Evolutionary conservation across 2,797 vertebrate species (phyloP).

Genomic region (Limosa lapponica): DNA sequence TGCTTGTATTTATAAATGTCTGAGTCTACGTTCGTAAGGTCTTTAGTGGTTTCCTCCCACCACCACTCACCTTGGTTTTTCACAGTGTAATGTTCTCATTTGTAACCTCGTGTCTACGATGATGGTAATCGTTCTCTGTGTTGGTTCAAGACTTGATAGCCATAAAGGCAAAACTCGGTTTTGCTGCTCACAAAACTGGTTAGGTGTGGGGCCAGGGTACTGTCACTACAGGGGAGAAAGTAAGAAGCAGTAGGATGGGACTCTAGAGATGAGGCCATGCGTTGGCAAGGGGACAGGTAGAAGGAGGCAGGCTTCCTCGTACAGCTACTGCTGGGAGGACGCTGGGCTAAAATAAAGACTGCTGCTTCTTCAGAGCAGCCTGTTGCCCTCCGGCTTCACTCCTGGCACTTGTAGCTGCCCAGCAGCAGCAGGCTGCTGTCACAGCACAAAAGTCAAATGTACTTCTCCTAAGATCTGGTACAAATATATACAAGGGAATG

Average conservation of each 20-base stretch:
- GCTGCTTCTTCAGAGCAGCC: neutral
- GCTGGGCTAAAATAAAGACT: neutral
- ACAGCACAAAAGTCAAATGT: neutral
- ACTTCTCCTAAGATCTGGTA: neutral
- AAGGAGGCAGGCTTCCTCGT: neutral
- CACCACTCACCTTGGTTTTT: neutral
- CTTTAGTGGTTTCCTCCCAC: neutral
- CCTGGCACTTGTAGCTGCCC: neutral
- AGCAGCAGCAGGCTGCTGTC: neutral
- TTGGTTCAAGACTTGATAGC: neutral
- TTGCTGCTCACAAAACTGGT: neutral
- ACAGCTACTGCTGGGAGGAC: neutral
- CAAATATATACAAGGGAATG: neutral
- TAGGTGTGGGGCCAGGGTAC: neutral
- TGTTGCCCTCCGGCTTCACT: neutral
- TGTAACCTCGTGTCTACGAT: accelerated
- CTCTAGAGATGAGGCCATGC: accelerated
- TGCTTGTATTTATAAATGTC: neutral
- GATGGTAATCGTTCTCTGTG: neutral
- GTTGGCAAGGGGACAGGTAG: neutral
- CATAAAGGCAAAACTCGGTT: neutral
- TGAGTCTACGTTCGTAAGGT: neutral
- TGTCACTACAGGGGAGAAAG: neutral
- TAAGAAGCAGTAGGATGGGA: neutral
- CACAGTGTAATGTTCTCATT: neutral